A percentile compares a stretch with the other conserved stretches of the same genome.
These are phyloP conservation scores for Sterna hirundo DNA, from an alignment of 2,113 vertebrate genomes.

Conservation along the genomic window DNA sequence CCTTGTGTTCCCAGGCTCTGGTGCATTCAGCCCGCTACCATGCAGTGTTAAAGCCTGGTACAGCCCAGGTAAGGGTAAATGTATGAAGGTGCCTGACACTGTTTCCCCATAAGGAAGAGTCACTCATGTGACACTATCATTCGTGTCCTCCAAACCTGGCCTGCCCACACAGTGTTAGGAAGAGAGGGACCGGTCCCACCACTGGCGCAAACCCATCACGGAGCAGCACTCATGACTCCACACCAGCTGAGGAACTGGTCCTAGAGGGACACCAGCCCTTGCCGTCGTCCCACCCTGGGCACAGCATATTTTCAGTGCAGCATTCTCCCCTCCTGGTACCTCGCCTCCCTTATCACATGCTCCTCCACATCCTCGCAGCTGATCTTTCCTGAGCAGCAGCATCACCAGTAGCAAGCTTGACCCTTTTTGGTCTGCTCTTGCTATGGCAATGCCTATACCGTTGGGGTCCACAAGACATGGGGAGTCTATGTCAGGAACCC, in stretches of 20 bases:
- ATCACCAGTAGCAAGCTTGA: neutral
- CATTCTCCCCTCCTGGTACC: neutral
- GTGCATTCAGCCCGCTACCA: fast-evolving
- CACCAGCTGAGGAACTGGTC: neutral
- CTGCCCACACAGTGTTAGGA: fast-evolving
- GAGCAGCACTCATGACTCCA: neutral
- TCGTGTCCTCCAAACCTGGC: neutral
- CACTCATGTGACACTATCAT: neutral
- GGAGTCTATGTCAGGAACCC: neutral
- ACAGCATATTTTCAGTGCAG: neutral
- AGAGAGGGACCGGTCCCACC: neutral
- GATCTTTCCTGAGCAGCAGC: neutral
- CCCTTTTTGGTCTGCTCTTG: neutral
- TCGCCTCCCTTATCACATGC: fast-evolving
- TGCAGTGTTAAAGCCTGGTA: neutral
- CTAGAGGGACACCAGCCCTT: neutral
- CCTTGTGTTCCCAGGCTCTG: neutral
- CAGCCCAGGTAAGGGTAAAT: neutral
- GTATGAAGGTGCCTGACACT: neutral
- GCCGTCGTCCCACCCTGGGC: neutral
- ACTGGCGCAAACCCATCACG: neutral
- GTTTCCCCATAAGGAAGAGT: neutral
- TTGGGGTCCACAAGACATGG: neutral
- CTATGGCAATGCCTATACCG: neutral
- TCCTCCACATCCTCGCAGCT: neutral